These are phyloP conservation scores for Tadarida brasiliensis DNA, from an alignment of 2,797 vertebrate genomes.

Conservation along the genomic window DNA sequence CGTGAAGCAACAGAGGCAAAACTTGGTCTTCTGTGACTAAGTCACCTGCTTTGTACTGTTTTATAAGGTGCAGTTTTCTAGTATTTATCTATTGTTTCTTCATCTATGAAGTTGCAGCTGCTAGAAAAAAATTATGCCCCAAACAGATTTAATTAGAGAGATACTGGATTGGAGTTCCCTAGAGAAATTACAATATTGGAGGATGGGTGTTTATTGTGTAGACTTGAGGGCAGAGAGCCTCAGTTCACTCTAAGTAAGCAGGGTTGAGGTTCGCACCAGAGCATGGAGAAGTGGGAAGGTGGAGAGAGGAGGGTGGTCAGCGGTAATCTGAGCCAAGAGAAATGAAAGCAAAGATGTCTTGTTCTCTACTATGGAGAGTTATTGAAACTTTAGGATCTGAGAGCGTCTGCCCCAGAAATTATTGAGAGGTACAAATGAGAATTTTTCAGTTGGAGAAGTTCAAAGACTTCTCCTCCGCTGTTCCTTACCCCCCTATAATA, in stretches of 20 bases:
- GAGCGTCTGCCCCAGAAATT: not conserved
- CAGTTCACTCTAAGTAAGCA: not conserved
- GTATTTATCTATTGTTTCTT: slow-evolving; percentile 1
- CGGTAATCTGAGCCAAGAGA: not conserved
- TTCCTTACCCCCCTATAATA: not conserved
- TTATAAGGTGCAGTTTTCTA: not conserved
- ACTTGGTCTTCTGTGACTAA: slow-evolving; percentile 32
- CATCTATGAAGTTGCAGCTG: slow-evolving; percentile 9
- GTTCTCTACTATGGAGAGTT: not conserved
- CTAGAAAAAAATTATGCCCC: not conserved
- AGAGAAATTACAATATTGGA: slow-evolving; percentile 25
- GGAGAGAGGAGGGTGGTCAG: not conserved
- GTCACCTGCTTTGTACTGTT: not conserved
- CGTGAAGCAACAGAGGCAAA: not conserved
- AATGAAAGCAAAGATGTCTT: not conserved
- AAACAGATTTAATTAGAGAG: slow-evolving; percentile 66
- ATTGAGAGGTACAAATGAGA: not conserved
- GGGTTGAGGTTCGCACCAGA: not conserved
- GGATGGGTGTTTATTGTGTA: not conserved
- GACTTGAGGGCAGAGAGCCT: not conserved
- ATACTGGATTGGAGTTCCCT: not conserved
- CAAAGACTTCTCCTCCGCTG: not conserved
- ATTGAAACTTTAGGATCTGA: slow-evolving; percentile 8
- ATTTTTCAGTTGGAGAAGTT: not conserved
- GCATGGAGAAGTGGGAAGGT: not conserved